Base-by-base conservation (phyloP, 2,113 vertebrate species). In the Azemiops feae region DNA sequence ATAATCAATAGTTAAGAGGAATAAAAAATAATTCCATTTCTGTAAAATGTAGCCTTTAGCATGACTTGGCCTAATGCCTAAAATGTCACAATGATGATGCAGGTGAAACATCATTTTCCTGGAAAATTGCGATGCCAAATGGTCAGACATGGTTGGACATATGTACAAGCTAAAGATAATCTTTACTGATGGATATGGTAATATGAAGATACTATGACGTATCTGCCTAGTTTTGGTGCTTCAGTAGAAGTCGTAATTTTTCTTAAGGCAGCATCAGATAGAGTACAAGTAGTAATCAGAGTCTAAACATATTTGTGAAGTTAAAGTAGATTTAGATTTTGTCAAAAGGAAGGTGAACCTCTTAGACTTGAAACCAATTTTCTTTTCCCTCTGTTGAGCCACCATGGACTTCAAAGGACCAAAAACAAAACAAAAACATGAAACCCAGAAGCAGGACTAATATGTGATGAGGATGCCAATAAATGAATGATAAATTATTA, bases 401-500 rank as follows among this genome's bases (percentile, higher is more conserved):
- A 95, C 93, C 94, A 96, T 93, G 94, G 96, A 91, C 91, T 94
- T 92, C 95, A 96, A 97, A 97, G 94, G 92, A 96, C 93, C 93
- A 97, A 97, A 97, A 96, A 94, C 97, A 97, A 43, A 81, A 81
- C 69, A 81, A 81, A 81, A 22, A 14, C 60, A 69, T 69, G 60
- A 69, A 81, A 39, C 69, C 16, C 69, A 81, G 69, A 95, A 96
- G 95, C 96, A 57, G 94, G 94, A 96, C 95, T 96, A 96, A 97
- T 97, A 96, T 98, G 97, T 97, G 96, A 97, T 97, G 97, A 97
- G 97, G 98, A 98, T 98, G 98, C 98, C 99, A 98, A 99, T 99
- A 99, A 98, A 97, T 98, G 97, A 98, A 98, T 98, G 98, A 99
- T 99, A 98, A 99, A 99, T 99, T 98, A 98, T 98, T 98, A 98